These are phyloP conservation scores for Trichomycterus rosablanca DNA, from an alignment of 2,113 vertebrate species.

Conservation along the genomic window DNA sequence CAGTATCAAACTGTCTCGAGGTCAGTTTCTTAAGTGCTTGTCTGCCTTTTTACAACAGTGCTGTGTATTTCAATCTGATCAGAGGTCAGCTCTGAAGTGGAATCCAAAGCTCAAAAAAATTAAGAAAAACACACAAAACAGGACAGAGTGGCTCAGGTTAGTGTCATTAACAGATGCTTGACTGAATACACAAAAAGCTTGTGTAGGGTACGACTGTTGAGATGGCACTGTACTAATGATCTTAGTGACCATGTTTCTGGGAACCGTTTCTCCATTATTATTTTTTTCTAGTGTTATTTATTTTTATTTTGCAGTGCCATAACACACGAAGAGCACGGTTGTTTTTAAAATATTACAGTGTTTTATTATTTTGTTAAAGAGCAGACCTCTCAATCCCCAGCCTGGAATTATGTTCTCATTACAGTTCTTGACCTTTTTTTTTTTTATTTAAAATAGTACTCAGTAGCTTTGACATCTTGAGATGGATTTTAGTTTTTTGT, in stretches of 20 bases:
- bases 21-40: constrained; percentile 16
- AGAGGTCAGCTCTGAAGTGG: constrained; percentile 32
- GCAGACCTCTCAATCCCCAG: constrained; percentile 13
- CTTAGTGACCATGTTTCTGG: neutral
- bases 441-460: constrained; percentile 25
- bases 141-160: constrained; percentile 3
- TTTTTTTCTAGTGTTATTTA: constrained; percentile 6
- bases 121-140: no score
- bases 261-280: neutral
- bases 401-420: constrained; percentile 5
- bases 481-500: neutral
- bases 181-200: neutral
- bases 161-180: neutral
- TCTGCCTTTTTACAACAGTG: constrained; percentile 33
- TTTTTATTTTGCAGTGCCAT: neutral
- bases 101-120: no score
- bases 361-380: neutral
- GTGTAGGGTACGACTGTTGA: neutral
- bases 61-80: constrained; percentile 32
- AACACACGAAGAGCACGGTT: constrained; percentile 10
- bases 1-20: constrained; percentile 41
- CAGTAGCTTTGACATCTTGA: constrained; percentile 18
- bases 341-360: constrained; percentile 1
- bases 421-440: constrained; percentile 18
- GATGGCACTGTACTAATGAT: neutral